Percentiles rank a stretch among this genome's conserved stretches.
Conservation (phyloP, 2,113 vertebrate species). For the Saccopteryx leptura region DNA sequence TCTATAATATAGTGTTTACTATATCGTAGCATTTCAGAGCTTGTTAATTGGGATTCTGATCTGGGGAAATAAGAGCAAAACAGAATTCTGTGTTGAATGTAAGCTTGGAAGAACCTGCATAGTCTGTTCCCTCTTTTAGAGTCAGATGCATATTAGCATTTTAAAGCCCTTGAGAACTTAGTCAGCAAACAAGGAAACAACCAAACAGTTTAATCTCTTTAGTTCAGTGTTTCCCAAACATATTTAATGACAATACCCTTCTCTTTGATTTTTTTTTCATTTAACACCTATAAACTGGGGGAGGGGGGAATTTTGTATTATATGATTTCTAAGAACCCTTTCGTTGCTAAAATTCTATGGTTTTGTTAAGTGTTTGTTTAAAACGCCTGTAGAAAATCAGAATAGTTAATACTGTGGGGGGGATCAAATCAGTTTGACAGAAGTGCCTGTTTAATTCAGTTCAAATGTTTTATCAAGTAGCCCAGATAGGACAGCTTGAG, state of each 20-base stretch:
- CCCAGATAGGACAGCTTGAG: conserved; percentile 72
- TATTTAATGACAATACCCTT: conserved; percentile 28
- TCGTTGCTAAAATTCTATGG: conserved; percentile 16
- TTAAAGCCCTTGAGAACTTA: not conserved
- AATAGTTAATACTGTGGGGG: conserved; percentile 67
- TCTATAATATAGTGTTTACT: not conserved
- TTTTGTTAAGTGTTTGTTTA: conserved; percentile 65
- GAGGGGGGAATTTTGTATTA: not conserved
- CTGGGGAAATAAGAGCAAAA: not conserved
- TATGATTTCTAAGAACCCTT: not conserved
- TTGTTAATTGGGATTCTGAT: conserved; percentile 28
- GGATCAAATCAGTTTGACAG: conserved; percentile 66
- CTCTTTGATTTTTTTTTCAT: conserved; percentile 6
- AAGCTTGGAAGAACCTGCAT: not conserved
- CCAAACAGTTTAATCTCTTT: not conserved
- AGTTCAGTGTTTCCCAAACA: conserved; percentile 38
- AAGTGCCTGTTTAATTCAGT: conserved; percentile 73
- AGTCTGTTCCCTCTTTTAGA: not conserved
- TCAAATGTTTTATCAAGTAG: conserved; percentile 76
- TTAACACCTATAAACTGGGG: conserved; percentile 28
- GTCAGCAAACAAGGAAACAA: not conserved
- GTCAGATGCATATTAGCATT: not conserved
- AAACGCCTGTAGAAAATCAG: conserved; percentile 70
- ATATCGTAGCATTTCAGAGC: conserved; percentile 1
- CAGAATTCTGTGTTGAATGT: not conserved